Evolutionary conservation across 1,140 invertebrate genomes (phyloP), one percentile per base, ranked within the genome.

Genomic region (Drosophila azteca): DNA sequence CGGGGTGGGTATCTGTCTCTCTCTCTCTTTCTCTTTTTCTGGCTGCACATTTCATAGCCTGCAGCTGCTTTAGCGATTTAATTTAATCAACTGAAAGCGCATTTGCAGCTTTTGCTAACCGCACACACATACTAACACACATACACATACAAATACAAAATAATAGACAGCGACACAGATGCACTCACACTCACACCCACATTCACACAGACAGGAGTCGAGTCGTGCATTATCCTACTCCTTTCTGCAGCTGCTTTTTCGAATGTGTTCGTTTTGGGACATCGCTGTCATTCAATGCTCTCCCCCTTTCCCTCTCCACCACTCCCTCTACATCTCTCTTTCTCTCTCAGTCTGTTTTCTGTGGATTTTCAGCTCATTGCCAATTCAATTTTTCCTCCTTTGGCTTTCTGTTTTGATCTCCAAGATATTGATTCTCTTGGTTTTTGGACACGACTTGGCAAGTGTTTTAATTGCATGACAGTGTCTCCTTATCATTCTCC

Each of bases 61-160:
- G 72, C 68, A 70, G 58, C 81, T 79, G 80, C 79, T 76, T 88
- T 78, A 82, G 82, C 83, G 75, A 87, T 85, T 90, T 90, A 90
- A 90, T 90, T 90, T 90, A 90, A 90, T 90, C 89, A 90, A 90
- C 88, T 89, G 88, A 90, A 90, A 90, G 89, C 89, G 83, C 89
- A 90, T 90, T 90, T 89, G 66, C 80, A 85, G 84, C 71, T 84
- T 74, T 57, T 85, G 50, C 63, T 69, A 77, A 71, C 75, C 83
- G 45, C 79, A 74, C 54, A 61, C 31, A 61, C 31, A 64, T 13
- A 44, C 24, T 65, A 20, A 59, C 45, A 51, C 39, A 70, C n/a
- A 45, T 31, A 45, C 22, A 51, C 7, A 39, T 15, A 39, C 29
- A 53, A 6, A 53, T 11, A 39, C 50, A 49, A 54, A 60, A 44